Base-by-base conservation (phyloP, 2,113 vertebrate genomes). In the Siniperca chuatsi region DNA sequence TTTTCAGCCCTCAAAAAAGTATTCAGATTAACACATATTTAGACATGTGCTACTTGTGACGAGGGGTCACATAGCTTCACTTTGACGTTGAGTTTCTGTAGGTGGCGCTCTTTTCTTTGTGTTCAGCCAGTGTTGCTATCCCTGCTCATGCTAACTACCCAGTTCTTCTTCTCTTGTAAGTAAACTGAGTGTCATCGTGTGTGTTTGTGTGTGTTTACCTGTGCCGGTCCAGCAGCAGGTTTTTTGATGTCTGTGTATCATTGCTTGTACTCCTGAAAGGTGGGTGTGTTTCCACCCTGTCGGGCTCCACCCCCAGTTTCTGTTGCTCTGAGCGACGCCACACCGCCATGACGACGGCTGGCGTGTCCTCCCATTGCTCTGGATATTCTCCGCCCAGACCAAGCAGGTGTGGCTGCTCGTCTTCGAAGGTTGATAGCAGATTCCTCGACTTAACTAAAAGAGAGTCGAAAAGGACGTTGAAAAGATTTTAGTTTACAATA, bases 391-490 rank as follows among this genome's bases (percentile, higher is more conserved):
- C 97, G 0, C 96, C 94, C 3, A 97, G 95, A 1, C 97, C 91
- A 0, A 96, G 92, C 82, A 94, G 91, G 23, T 96, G 94, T 0
- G 95, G 90, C 69, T 97, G 89, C 61, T 99, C 97, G 37, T 99
- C 98, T 42, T 99, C 97, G 7, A 97, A 97, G 72, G 92, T 90
- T 0, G 97, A 97, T 35, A 99, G 91, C 81, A 99, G 96, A 94
- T 90, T 98, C 81, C 98, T 97, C 70, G 98, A 99, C 83, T 97
- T 97, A 78, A 99, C 98, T 99, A 75, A 29, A 42, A 57, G 46
- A 61, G 6, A 79, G 8, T 1, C 8, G 10, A 54, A 25, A 21
- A 21, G 29, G 0, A 29, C 4, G 23, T 44, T 10, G 1, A 25
- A 44, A 25, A 58, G 4, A 50, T 66, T 40, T 20, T 8, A 57